Evolutionary conservation across 2,113 vertebrate genomes (phyloP), one percentile per base, ranked within the genome.

Genomic region (Plectropomus leopardus): DNA sequence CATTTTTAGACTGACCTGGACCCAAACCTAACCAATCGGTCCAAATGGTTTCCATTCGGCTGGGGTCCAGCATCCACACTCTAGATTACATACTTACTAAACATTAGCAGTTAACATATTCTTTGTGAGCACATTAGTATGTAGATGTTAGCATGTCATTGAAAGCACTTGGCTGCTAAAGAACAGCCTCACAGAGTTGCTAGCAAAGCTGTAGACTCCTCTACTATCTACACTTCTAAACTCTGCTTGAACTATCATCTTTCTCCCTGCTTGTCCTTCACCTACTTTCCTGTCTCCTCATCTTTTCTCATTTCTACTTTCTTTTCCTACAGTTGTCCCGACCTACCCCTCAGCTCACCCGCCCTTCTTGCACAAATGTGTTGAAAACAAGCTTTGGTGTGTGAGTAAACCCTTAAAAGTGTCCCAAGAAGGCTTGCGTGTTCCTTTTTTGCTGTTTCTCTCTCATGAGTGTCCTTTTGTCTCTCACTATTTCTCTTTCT

Each of bases 361-460:
- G 7, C 3, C 9, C 30, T 44, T 63, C 51, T 68, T 55, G 42
- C 68, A n/a, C 2, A 2, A 45, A 45, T 47, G 24, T 55, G 23
- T 48, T 53, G 26, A 61, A 47, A 73, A 21, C 50, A 72, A 59
- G 45, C 16, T 30, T 30, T 2, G 0, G 2, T 4, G 4, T 17
- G 61, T 85, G 79, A 87, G 64, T 83, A 80, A 78, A 17, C 11
- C 54, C 76, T 86, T 14, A 80, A 36, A 9, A 23, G 45, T 73
- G 32, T 57, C 73, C 51, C 60, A n/a, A n/a, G 21, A 76, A 79
- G 30, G 36, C 21, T 58, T n/a, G 8, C 11, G 1, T 26, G 15
- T 6, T 69, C 19, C 59, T 16, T 26, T 17, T 68, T 69, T 8
- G 47, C 16, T 42, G 23, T 45, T 26, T 42, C 7, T 61, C 34